phyloP scores from a whole-genome alignment of 2,888 invertebrate species.

The Steromphala cineraria region DNA sequence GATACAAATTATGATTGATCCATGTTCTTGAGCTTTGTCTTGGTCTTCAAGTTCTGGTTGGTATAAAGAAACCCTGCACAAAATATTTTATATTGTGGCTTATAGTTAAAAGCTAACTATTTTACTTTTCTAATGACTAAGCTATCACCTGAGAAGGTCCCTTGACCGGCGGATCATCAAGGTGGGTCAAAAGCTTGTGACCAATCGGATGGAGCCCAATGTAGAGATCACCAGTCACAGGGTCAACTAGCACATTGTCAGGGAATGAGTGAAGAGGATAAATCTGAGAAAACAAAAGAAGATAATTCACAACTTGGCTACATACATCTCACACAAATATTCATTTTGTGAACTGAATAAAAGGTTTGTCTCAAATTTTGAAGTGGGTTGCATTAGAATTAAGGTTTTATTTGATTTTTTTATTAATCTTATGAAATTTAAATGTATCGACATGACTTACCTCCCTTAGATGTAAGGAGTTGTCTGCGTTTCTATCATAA shows the following conservation, averaged over 20 bases:
- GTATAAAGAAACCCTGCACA: too few relatives aligned
- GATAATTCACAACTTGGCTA: neutral
- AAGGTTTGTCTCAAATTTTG: too few relatives aligned
- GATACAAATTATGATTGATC: too few relatives aligned
- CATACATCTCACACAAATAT: too few relatives aligned
- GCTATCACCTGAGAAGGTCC: constrained; percentile 43
- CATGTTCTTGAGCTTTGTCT: too few relatives aligned
- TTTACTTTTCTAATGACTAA: neutral
- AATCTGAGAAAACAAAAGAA: constrained; percentile 8
- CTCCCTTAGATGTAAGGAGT: constrained; percentile 45
- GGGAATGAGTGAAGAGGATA: constrained; percentile 34
- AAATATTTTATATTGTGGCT: too few relatives aligned
- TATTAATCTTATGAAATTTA: too few relatives aligned
- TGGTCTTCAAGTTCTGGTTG: too few relatives aligned
- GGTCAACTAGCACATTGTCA: constrained; percentile 35
- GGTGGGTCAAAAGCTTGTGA: constrained; percentile 15
- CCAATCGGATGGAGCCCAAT: constrained; percentile 36
- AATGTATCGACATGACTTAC: constrained; percentile 15
- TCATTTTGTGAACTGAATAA: too few relatives aligned
- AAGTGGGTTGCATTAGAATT: too few relatives aligned
- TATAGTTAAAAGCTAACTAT: too few relatives aligned
- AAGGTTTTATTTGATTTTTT: too few relatives aligned
- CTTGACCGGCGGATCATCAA: constrained; percentile 26
- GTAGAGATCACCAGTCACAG: constrained; percentile 35
- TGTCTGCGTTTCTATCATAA: constrained; percentile 45